Evolutionary conservation across 2,888 invertebrate genomes (phyloP), one percentile per base, ranked within the genome.

Genomic region (Asteroscopus sphinx): DNA sequence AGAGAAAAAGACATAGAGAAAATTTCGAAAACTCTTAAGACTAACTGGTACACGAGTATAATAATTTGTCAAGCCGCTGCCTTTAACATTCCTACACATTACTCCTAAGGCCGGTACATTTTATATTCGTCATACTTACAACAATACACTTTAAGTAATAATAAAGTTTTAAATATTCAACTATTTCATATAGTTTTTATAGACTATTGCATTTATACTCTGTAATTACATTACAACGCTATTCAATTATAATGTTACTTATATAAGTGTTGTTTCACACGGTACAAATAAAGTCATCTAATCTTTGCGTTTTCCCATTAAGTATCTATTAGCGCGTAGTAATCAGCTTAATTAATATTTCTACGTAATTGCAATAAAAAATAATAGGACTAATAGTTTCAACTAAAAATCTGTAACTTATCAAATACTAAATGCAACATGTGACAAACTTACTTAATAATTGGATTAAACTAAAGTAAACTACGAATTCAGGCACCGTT

Each of bases 31-130:
- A 90, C 73, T 75, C 89, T 91, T 92, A 92, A 80, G 62, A 45
- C 82, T 88, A 90, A 67, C 82, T 87, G 86, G 87, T 89, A 90
- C 87, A 85, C 81, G 82, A 85, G 81, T 87, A 88, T 81, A 87
- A 73, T 83, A 85, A 74, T 82, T 84, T 85, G 80, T 86, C 85
- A 90, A 92, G 91, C 91, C 86, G 77, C 81, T 80, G 82, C 85
- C 85, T 81, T 85, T 81, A 85, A 89, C 86, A 83, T 79, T 79
- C 84, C 88, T 91, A 89, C 85, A 78, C 84, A 82, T 89, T 89
- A 91, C 85, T 85, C 80, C 93, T 93, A 93, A 93, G 93, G 93
- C 93, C 93, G 93, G 93, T 90, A 93, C 88, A 87, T 77, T 81
- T 87, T 86, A 81, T 83, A 81, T 83, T 87, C 83, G 68, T 86